These are phyloP conservation scores for Chloroceryle inda DNA, from an alignment of 2,797 vertebrate species.

Conservation along the genomic window DNA sequence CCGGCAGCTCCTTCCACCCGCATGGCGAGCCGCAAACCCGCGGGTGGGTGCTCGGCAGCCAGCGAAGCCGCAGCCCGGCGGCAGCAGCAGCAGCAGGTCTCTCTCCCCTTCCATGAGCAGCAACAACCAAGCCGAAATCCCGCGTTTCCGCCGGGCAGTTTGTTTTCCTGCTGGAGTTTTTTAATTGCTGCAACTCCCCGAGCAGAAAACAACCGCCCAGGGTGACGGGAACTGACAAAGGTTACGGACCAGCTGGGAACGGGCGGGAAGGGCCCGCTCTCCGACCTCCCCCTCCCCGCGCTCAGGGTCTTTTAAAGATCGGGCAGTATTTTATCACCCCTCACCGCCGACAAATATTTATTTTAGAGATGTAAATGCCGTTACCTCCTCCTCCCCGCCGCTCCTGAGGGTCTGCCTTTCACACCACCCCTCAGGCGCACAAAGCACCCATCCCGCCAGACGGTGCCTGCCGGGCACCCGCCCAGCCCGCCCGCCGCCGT, in stretches of 20 bases:
- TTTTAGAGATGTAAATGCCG: neutral
- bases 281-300: neutral
- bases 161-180: accelerated
- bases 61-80: neutral
- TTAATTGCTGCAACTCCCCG: neutral
- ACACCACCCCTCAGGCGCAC: neutral
- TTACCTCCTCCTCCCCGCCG: neutral
- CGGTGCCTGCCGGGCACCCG: neutral
- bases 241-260: neutral
- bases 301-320: neutral
- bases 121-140: neutral
- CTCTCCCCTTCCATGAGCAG: neutral
- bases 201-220: neutral
- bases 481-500: neutral
- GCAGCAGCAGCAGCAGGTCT: neutral
- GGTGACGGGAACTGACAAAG: neutral
- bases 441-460: neutral
- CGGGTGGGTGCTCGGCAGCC: neutral
- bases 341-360: neutral
- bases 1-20: neutral
- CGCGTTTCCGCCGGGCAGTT: neutral
- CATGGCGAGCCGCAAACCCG: accelerated
- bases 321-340: neutral
- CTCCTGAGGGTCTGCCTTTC: neutral
- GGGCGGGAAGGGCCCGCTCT: neutral